phyloP scores from a whole-genome alignment of 2,888 invertebrate genomes.

The Pharmacophagus antenor region DNA sequence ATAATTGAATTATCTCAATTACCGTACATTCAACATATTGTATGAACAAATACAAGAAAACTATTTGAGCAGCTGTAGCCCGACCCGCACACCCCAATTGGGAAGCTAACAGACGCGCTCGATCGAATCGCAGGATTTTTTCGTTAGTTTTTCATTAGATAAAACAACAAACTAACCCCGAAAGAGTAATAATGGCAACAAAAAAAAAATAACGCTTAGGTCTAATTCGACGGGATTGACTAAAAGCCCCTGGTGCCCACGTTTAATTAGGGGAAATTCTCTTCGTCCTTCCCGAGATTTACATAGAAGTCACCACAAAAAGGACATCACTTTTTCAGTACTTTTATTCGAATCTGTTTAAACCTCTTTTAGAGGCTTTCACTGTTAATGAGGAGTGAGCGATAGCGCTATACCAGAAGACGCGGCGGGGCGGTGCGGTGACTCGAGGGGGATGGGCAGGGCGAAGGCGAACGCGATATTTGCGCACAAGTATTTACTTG shows the following conservation, averaged over 20 bases:
- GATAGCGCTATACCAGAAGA: constrained; percentile 45
- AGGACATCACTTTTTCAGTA: constrained; percentile 69
- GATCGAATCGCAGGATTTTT: constrained; percentile 36
- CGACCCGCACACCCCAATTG: constrained; percentile 41
- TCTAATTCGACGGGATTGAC: constrained; percentile 57
- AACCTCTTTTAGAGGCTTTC: constrained; percentile 72
- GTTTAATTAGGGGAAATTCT: constrained; percentile 70
- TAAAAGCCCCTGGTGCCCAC: constrained; percentile 51
- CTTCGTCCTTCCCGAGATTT: constrained; percentile 64
- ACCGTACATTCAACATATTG: constrained; percentile 57
- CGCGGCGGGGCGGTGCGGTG: constrained; percentile 33
- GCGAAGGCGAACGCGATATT: constrained; percentile 55
- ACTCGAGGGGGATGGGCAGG: constrained; percentile 39
- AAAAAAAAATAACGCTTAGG: constrained; percentile 62
- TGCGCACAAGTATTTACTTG: constrained; percentile 68
- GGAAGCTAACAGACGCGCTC: constrained; percentile 39
- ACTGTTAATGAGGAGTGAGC: constrained; percentile 69
- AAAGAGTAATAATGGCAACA: constrained; percentile 51
- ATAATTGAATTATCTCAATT: constrained; percentile 48
- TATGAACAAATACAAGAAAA: constrained; percentile 66
- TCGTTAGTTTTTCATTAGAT: constrained; percentile 45
- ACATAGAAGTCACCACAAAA: constrained; percentile 74
- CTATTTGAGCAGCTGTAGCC: constrained; percentile 69
- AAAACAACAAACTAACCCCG: constrained; percentile 51
- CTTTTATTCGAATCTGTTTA: constrained; percentile 73